phyloP scores from a whole-genome alignment of 2,797 vertebrate genomes.

The Scolopax rusticola region DNA sequence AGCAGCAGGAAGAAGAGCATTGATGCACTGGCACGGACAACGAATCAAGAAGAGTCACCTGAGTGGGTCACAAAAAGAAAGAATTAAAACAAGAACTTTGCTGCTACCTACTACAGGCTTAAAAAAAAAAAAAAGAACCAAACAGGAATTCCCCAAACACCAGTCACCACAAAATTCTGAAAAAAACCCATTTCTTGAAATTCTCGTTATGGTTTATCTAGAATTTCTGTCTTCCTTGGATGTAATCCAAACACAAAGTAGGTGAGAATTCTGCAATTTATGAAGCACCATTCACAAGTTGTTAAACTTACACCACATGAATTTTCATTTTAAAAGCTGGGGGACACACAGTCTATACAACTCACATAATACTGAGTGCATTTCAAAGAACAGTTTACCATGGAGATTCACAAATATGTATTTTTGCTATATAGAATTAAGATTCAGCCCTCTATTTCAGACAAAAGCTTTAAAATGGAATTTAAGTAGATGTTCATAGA shows the following conservation, averaged over 20 bases:
- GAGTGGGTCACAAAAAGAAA: background rate
- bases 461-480: background rate
- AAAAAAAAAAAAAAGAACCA: background rate
- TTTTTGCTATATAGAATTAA: background rate
- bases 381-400: background rate
- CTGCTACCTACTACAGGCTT: background rate
- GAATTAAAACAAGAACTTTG: background rate
- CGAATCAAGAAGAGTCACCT: background rate
- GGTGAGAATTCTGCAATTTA: background rate
- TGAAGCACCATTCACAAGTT: background rate
- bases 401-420: background rate
- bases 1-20: background rate
- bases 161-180: background rate
- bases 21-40: background rate
- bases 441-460: background rate
- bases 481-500: background rate
- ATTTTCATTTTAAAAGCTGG: background rate
- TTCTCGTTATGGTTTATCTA: background rate
- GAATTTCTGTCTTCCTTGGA: background rate
- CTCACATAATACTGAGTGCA: background rate
- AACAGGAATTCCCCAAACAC: background rate
- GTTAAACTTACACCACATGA: background rate
- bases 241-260: background rate
- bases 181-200: background rate
- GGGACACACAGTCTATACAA: background rate